phyloP scores from a whole-genome alignment of 1,140 invertebrate genomes.

The Bradysia coprophila region DNA sequence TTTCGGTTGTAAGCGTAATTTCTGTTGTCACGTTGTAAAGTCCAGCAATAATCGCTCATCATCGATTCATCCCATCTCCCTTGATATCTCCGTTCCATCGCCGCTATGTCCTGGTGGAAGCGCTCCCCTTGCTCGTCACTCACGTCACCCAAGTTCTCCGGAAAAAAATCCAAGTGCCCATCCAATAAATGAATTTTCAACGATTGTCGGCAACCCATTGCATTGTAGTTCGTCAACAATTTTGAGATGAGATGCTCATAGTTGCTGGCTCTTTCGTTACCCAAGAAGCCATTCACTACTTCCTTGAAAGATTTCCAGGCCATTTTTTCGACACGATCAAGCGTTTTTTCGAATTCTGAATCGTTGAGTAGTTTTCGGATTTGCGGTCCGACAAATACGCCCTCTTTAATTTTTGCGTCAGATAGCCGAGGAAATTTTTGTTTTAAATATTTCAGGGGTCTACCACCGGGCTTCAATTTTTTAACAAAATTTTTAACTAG shows the following conservation, averaged over 20 bases:
- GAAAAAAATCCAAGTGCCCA: conserved; percentile 9
- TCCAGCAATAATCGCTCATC: conserved; percentile 14
- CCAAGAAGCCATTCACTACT: conserved; percentile 9
- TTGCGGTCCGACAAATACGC: conserved; percentile 9
- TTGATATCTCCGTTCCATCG: conserved; percentile 11
- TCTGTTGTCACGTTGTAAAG: conserved; percentile 4
- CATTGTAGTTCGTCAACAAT: conserved; percentile 9
- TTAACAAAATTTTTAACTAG: too few relatives aligned
- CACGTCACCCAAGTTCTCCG: conserved; percentile 11
- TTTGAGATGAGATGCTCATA: conserved; percentile 9
- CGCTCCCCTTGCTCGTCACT: too few relatives aligned
- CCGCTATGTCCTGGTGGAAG: conserved; percentile 17
- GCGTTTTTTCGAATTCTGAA: conserved; percentile 5
- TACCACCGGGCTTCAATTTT: conserved; percentile 11
- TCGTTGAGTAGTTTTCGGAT: conserved; percentile 5
- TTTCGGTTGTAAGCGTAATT: too few relatives aligned
- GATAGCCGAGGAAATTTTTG: conserved; percentile 9
- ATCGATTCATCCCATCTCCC: conserved; percentile 10
- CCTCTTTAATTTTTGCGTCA: conserved; percentile 11
- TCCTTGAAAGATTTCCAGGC: background rate
- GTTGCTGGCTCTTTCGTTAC: conserved; percentile 9
- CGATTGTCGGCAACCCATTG: conserved; percentile 9
- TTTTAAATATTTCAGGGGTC: conserved; percentile 11
- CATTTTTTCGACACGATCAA: conserved; percentile 6
- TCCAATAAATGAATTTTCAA: conserved; percentile 19